These are phyloP conservation scores for Salpingus planirostris DNA, from an alignment of 2,888 invertebrate genomes.

Conservation along the genomic window DNA sequence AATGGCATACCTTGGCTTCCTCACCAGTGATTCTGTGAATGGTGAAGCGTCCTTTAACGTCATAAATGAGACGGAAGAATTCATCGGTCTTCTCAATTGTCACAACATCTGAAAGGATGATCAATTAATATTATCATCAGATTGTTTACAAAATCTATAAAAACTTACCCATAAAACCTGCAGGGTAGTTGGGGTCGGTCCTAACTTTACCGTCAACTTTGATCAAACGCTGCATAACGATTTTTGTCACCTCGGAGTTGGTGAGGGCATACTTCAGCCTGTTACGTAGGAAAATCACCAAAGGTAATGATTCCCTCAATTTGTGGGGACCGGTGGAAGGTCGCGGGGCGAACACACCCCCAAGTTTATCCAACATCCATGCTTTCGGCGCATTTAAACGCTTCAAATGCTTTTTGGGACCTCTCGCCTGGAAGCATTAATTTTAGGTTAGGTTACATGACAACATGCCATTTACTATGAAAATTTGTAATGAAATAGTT, in stretches of 20 bases:
- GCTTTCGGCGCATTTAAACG: constrained; percentile 98
- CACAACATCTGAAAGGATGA: constrained; percentile 79
- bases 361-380: constrained; percentile 99
- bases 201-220: constrained; percentile 98
- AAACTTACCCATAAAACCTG: constrained; percentile 96
- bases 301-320: constrained; percentile 90
- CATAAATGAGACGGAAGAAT: constrained; percentile 95
- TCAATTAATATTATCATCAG: constrained; percentile 1
- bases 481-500: no score
- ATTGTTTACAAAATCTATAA: neutral
- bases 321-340: constrained; percentile 98
- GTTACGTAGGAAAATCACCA: constrained; percentile 94
- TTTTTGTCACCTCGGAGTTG: constrained; percentile 93
- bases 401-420: constrained; percentile 99
- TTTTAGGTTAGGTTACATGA: constrained; percentile 5
- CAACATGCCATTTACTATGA: no score
- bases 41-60: constrained; percentile 96
- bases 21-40: constrained; percentile 95
- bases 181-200: constrained; percentile 94
- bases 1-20: constrained; percentile 79
- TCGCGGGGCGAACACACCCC: constrained; percentile 95
- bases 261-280: constrained; percentile 97
- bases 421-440: constrained; percentile 72
- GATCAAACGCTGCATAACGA: constrained; percentile 95
- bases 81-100: constrained; percentile 98